A percentile compares a stretch with the other conserved stretches of the same genome.
Conservation (phyloP, 2,797 vertebrate species). For the Danio kyathit region DNA sequence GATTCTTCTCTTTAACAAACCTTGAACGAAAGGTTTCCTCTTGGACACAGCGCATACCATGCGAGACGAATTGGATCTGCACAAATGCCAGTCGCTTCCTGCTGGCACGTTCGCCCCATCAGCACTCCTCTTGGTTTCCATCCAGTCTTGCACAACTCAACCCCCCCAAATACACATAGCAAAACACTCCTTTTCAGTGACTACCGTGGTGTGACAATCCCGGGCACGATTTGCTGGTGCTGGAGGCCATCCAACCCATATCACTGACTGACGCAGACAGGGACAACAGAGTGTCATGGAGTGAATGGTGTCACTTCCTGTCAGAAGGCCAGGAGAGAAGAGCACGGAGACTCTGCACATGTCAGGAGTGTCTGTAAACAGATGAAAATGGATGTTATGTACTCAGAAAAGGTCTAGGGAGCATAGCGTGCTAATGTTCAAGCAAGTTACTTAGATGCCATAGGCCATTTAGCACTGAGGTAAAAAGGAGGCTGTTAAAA, state of each 20-base stretch:
- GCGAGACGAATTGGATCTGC: slow-evolving; percentile 66
- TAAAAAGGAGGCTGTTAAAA: slow-evolving; percentile 14
- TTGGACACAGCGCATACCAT: slow-evolving; percentile 9
- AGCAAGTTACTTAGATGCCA: slow-evolving; percentile 15
- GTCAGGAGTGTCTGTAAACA: slow-evolving; percentile 25
- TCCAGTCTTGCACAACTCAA: slow-evolving; percentile 49
- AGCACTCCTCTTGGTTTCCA: slow-evolving; percentile 57
- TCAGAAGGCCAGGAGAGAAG: slow-evolving; percentile 51
- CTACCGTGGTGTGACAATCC: slow-evolving; percentile 64
- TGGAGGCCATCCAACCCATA: slow-evolving; percentile 69
- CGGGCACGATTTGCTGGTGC: slow-evolving; percentile 63
- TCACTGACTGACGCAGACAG: slow-evolving; percentile 67
- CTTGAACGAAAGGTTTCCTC: slow-evolving; percentile 17
- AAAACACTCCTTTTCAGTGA: slow-evolving; percentile 72
- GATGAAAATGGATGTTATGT: slow-evolving; percentile 15
- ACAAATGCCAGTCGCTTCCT: slow-evolving; percentile 66
- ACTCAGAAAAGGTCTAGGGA: not conserved
- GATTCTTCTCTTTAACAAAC: slow-evolving; percentile 10
- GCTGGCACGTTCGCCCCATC: slow-evolving; percentile 69
- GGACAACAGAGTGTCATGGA: slow-evolving; percentile 65
- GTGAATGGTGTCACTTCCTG: slow-evolving; percentile 64
- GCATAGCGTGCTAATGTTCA: not conserved
- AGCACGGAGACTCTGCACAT: slow-evolving; percentile 23
- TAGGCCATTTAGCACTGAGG: slow-evolving; percentile 15
- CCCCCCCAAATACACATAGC: slow-evolving; percentile 64